Percentiles rank a stretch among this genome's conserved stretches.
Evolutionary conservation across 2,113 vertebrate species (phyloP).

Genomic region (Micronycteris hirsuta): DNA sequence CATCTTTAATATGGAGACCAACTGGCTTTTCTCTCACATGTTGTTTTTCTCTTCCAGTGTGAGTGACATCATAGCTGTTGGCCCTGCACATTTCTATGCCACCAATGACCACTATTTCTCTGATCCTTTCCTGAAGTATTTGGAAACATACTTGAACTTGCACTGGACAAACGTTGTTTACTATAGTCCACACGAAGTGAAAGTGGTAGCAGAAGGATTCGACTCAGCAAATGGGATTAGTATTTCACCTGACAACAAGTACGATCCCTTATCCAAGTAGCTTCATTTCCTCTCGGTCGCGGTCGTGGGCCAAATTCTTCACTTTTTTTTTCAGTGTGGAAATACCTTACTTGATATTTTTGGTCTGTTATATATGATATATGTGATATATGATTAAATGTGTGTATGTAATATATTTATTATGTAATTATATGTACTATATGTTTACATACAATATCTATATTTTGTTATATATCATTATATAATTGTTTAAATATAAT

Average conservation of each 20-base stretch:
- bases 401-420: not conserved
- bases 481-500: conserved; percentile 33
- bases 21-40: not conserved
- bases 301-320: not conserved
- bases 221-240: conserved; percentile 91
- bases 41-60: conserved; percentile 81
- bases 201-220: conserved; percentile 88
- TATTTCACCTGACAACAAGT: conserved; percentile 90
- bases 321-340: not conserved
- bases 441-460: not conserved
- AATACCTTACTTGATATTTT: conserved; percentile 22
- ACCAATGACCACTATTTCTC: conserved; percentile 94
- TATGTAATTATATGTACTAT: not conserved
- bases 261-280: conserved; percentile 44
- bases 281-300: not conserved
- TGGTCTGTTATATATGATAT: not conserved
- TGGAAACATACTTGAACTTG: conserved; percentile 85
- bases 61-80: conserved; percentile 91
- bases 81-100: conserved; percentile 92
- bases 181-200: conserved; percentile 91
- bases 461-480: not conserved
- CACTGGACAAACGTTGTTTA: conserved; percentile 91
- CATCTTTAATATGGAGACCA: not conserved
- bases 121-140: conserved; percentile 70
- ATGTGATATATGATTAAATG: not conserved